Conservation (phyloP, 2,113 vertebrate species). For the Oreochromis aureus region DNA sequence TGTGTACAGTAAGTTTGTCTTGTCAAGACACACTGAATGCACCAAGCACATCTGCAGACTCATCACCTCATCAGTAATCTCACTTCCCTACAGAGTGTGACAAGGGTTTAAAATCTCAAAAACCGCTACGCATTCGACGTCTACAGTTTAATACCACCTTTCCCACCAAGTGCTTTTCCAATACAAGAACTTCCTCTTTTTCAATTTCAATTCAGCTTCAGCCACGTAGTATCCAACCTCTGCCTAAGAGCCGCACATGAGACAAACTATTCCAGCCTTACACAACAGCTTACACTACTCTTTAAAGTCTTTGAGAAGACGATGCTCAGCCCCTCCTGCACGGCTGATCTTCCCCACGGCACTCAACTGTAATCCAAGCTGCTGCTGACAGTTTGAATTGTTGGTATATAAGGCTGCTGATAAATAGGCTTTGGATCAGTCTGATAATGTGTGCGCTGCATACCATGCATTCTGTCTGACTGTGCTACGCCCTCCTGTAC, state of each 20-base stretch:
- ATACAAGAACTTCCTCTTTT: neutral
- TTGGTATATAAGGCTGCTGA: neutral
- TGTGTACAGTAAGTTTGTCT: neutral
- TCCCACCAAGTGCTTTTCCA: neutral
- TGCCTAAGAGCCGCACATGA: neutral
- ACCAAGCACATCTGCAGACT: neutral
- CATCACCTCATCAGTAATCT: neutral
- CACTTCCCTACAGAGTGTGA: neutral
- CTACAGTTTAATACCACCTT: neutral
- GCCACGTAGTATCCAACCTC: neutral
- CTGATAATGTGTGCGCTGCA: neutral
- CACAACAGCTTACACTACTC: neutral
- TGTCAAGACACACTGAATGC: fast-evolving
- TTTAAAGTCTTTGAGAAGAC: neutral
- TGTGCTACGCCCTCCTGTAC: neutral
- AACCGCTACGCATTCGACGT: fast-evolving
- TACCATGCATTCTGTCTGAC: neutral
- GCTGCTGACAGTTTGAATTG: neutral
- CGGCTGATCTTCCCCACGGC: neutral
- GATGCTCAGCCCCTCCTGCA: neutral
- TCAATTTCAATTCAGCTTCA: neutral
- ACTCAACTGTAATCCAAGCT: neutral
- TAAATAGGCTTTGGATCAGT: neutral
- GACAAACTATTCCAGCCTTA: neutral
- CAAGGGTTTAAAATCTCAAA: neutral